These are phyloP conservation scores for Plemyria rubiginata DNA, from an alignment of 2,888 invertebrate genomes.

Conservation along the genomic window DNA sequence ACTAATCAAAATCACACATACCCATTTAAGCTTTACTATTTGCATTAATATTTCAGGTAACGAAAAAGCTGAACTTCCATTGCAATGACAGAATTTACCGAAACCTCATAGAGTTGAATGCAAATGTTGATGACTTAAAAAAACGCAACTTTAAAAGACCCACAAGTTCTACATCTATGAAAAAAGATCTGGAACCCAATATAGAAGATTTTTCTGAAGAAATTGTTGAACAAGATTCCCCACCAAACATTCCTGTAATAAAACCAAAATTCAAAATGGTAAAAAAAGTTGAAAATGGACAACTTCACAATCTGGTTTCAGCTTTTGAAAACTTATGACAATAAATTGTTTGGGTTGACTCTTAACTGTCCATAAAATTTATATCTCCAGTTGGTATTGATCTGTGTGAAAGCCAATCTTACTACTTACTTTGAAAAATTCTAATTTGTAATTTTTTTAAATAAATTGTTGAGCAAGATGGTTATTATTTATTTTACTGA, in stretches of 20 bases:
- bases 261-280: conserved; percentile 67
- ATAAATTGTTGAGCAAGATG: too few relatives aligned
- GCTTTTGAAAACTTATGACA: conserved; percentile 72
- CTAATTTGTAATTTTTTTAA: too few relatives aligned
- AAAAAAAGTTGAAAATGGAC: conserved; percentile 61
- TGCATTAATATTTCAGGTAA: conserved; percentile 59
- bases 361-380: conserved; percentile 62
- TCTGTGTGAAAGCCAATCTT: too few relatives aligned
- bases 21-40: too few relatives aligned
- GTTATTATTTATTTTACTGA: too few relatives aligned
- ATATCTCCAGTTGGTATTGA: conserved; percentile 37
- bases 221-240: conserved; percentile 60
- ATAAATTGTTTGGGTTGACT: not conserved
- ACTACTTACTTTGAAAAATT: too few relatives aligned
- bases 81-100: conserved; percentile 77
- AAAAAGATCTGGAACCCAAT: conserved; percentile 75
- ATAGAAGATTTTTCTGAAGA: conserved; percentile 77
- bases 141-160: conserved; percentile 56
- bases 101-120: conserved; percentile 76
- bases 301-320: conserved; percentile 66
- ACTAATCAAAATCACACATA: too few relatives aligned
- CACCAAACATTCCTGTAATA: conserved; percentile 62
- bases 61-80: conserved; percentile 76
- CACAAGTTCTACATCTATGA: conserved; percentile 46
- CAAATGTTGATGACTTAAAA: conserved; percentile 57